A percentile compares a stretch with the other conserved stretches of the same genome.
Evolutionary conservation across 2,888 invertebrate species (phyloP).

Genomic region (Zootermopsis nevadensis): DNA sequence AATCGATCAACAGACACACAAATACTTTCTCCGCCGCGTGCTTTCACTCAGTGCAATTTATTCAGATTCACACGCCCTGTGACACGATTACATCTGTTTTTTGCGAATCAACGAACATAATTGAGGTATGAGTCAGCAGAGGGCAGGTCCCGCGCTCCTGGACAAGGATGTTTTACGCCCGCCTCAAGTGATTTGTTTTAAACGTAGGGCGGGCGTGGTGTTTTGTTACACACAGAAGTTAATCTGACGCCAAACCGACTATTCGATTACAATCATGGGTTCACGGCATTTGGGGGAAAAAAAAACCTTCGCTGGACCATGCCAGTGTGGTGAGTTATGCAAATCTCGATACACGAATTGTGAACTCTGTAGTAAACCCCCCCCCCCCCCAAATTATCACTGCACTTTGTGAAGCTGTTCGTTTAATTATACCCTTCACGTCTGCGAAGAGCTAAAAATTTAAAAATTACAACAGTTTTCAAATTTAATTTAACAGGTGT

Average conservation of each 20-base stretch:
- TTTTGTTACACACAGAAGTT: background rate
- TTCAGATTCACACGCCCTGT: too few species aligned
- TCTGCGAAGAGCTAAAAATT: background rate
- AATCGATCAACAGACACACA: too few species aligned
- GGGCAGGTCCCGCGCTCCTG: background rate
- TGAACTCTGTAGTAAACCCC: background rate
- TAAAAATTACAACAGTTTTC: background rate
- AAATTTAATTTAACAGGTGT: background rate
- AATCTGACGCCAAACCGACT: background rate
- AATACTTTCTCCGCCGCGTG: too few species aligned
- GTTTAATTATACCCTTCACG: background rate
- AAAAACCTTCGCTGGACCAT: background rate
- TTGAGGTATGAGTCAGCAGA: background rate
- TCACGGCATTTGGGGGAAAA: background rate
- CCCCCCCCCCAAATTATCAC: background rate
- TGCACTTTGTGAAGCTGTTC: background rate
- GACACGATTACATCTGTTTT: background rate
- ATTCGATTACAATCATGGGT: background rate
- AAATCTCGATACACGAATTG: background rate
- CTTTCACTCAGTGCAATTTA: too few species aligned
- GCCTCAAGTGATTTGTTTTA: background rate
- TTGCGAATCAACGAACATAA: background rate
- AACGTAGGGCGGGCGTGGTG: background rate
- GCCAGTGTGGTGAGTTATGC: background rate
- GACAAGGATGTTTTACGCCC: background rate